Conservation (phyloP, 2,113 vertebrate species). For the Notothenia rossii region DNA sequence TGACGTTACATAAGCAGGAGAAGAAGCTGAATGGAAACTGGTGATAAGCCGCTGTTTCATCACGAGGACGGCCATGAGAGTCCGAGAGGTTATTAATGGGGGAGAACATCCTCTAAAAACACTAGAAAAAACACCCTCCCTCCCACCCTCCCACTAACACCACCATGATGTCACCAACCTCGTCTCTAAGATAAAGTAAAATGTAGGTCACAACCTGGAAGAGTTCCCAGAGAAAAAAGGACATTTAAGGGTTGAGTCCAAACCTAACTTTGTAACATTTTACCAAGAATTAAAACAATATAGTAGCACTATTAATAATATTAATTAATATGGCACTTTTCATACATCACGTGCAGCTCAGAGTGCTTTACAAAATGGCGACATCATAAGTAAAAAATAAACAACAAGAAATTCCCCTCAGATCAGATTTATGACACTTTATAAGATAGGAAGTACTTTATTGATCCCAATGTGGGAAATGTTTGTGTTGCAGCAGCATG, state of each 20-base stretch:
- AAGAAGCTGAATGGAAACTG: conserved; percentile 77
- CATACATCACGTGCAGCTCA: no score
- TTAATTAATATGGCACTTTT: no score
- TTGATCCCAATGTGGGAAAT: no score
- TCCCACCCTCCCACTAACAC: conserved; percentile 29
- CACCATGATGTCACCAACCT: conserved; percentile 45
- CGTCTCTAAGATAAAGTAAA: conserved; percentile 8
- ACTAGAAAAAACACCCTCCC: background rate
- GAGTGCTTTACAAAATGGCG: no score
- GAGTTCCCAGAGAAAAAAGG: background rate
- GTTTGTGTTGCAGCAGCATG: no score
- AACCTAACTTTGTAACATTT: no score
- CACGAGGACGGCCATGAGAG: conserved; percentile 69
- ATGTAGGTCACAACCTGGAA: conserved; percentile 46
- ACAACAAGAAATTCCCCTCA: no score
- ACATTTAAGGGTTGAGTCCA: background rate
- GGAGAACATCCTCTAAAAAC: conserved; percentile 23
- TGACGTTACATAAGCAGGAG: conserved; percentile 61
- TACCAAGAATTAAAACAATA: no score
- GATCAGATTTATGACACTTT: no score
- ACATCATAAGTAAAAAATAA: no score
- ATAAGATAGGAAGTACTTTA: no score
- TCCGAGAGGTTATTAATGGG: conserved; percentile 27
- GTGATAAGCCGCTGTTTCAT: conserved; percentile 73
- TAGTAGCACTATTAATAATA: no score